These are phyloP conservation scores for Aspidapion aeneum DNA, from an alignment of 2,888 invertebrate species.

Conservation along the genomic window DNA sequence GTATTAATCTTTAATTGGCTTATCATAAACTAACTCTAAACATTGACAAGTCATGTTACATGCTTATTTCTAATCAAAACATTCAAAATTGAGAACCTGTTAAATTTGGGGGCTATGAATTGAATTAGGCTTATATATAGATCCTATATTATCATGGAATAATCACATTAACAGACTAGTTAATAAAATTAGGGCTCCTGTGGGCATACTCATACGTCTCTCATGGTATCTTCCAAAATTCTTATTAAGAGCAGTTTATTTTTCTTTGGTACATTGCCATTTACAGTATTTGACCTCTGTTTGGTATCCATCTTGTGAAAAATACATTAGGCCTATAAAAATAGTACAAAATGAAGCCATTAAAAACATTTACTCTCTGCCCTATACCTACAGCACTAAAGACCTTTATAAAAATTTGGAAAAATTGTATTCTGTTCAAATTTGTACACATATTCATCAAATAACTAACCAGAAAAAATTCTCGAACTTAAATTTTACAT, in stretches of 20 bases:
- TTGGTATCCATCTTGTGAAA: neutral
- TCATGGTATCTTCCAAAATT: neutral
- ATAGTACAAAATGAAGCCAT: neutral
- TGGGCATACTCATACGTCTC: neutral
- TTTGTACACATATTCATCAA: too few species aligned
- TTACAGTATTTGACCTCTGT: neutral
- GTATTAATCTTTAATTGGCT: neutral
- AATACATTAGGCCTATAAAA: neutral
- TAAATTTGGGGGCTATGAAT: neutral
- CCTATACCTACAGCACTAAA: neutral
- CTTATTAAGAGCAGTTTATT: neutral
- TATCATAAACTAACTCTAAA: neutral
- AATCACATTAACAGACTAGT: neutral
- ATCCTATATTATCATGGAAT: neutral
- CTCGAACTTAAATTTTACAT: too few species aligned
- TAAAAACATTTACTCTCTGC: neutral
- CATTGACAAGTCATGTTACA: neutral
- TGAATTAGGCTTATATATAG: neutral
- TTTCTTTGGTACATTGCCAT: neutral
- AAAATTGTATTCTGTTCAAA: too few species aligned
- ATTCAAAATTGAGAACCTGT: neutral
- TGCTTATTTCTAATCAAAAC: neutral
- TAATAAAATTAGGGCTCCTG: neutral
- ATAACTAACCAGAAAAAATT: too few species aligned
- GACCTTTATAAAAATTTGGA: neutral